Evolutionary conservation across 2,888 invertebrate species (phyloP).

Genomic region (Oscheius sp.): DNA sequence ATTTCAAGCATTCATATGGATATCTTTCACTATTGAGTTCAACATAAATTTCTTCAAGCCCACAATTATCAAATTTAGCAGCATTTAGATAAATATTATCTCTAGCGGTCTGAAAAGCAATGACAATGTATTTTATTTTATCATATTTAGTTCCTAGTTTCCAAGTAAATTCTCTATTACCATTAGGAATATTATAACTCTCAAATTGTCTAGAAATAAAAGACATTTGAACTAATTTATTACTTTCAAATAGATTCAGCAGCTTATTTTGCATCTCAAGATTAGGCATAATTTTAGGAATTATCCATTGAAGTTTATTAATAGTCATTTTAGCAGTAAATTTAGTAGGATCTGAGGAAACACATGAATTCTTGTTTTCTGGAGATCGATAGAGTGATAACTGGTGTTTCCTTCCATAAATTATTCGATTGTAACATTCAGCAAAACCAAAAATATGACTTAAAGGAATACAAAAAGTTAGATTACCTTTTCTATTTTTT

Average conservation of each 20-base stretch:
- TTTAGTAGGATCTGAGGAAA: conserved; percentile 43
- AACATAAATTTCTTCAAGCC: too few species aligned
- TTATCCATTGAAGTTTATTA: too few species aligned
- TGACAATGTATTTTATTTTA: conserved; percentile 53
- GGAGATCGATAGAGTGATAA: conserved; percentile 53
- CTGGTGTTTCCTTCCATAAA: conserved; percentile 54
- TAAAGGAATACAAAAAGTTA: conserved; percentile 11
- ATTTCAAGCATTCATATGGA: conserved; percentile 55
- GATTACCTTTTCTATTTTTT: conserved; percentile 47
- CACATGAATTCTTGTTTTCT: conserved; percentile 38
- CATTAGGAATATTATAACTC: conserved; percentile 59
- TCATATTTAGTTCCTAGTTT: conserved; percentile 59
- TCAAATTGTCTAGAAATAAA: too few species aligned
- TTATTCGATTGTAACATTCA: background rate
- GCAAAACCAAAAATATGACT: background rate
- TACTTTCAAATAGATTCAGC: background rate
- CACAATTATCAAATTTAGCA: too few species aligned
- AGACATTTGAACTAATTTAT: conserved; percentile 2
- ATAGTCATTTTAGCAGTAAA: too few species aligned
- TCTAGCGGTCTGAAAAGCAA: conserved; percentile 47
- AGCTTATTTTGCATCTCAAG: conserved; percentile 49
- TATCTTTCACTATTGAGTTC: too few species aligned
- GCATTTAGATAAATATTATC: too few species aligned
- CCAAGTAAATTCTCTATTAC: conserved; percentile 56
- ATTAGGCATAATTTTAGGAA: conserved; percentile 52